Evolutionary conservation across 2,797 vertebrate genomes (phyloP).

Genomic region (Botia almorhae): DNA sequence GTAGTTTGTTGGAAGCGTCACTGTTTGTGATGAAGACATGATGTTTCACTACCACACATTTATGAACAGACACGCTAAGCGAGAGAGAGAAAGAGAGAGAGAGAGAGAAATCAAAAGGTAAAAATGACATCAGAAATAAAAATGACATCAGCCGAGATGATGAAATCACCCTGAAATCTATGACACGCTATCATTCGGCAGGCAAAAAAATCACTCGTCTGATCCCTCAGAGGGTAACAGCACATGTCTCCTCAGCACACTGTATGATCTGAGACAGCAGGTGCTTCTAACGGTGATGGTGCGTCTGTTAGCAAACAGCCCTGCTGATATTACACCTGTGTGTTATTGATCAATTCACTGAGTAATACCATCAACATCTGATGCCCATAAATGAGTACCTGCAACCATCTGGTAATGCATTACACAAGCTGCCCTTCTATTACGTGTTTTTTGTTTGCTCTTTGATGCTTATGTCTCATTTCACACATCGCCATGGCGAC

Average conservation of each 20-base stretch:
- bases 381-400: neutral
- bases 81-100: slow-evolving; percentile 1
- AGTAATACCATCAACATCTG: neutral
- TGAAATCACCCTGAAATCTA: neutral
- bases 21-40: slow-evolving; percentile 66
- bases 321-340: neutral
- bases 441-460: slow-evolving; percentile 21
- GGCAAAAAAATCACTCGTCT: neutral
- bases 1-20: slow-evolving; percentile 70
- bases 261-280: neutral
- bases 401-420: neutral
- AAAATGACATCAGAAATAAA: neutral
- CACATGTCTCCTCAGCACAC: neutral
- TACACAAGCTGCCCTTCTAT: neutral
- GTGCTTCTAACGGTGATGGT: too few species aligned
- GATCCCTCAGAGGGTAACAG: neutral
- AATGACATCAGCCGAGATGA: neutral
- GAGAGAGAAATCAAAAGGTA: neutral
- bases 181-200: neutral
- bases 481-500: slow-evolving; percentile 60
- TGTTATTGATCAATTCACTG: neutral
- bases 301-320: too few species aligned
- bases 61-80: slow-evolving; percentile 71
- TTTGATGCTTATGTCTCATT: slow-evolving; percentile 39
- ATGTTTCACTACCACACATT: slow-evolving; percentile 78